Evolutionary conservation across 2,797 vertebrate genomes (phyloP).

Genomic region (Leontopithecus rosalia): DNA sequence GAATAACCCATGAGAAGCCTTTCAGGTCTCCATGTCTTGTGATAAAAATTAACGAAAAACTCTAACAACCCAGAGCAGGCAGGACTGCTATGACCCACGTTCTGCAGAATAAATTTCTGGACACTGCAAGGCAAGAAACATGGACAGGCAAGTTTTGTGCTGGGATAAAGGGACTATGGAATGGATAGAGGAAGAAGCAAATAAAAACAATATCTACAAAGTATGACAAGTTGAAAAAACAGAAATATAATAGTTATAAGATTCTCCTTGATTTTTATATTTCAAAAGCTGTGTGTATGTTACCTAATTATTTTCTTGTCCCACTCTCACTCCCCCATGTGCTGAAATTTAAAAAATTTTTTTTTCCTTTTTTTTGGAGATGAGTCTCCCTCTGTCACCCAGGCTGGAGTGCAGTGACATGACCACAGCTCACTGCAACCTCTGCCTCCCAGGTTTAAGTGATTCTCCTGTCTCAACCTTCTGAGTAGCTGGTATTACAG

Average conservation of each 20-base stretch:
- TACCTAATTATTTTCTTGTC: background rate
- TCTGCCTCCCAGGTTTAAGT: too few species aligned
- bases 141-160: background rate
- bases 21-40: background rate
- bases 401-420: too few species aligned
- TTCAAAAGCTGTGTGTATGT: background rate
- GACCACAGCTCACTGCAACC: too few species aligned
- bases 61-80: background rate
- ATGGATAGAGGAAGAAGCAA: background rate
- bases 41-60: background rate
- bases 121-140: background rate
- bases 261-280: background rate
- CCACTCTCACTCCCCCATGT: background rate
- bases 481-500: too few species aligned
- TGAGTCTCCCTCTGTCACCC: too few species aligned
- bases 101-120: background rate
- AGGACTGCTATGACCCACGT: background rate
- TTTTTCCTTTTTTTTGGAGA: too few species aligned
- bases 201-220: background rate
- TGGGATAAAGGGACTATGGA: background rate
- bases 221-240: background rate
- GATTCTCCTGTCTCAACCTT: too few species aligned
- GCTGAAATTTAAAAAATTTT: background rate
- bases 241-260: background rate
- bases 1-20: background rate